Evolutionary conservation across 2,113 vertebrate genomes (phyloP).

Genomic region (Pseudolaguvia tuberculata): DNA sequence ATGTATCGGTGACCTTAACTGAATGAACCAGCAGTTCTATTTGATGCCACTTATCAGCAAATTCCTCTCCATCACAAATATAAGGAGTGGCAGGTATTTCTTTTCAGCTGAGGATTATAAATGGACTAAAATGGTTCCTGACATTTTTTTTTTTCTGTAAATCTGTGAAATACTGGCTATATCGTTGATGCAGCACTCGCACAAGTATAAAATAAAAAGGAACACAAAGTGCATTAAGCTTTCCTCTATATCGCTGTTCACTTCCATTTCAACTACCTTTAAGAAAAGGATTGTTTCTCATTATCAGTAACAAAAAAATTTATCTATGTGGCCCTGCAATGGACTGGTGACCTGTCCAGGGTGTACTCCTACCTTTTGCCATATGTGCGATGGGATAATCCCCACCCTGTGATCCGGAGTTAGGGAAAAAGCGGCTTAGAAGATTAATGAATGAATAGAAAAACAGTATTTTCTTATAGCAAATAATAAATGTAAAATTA

Average conservation of each 20-base stretch:
- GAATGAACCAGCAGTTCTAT: slow-evolving; percentile 49
- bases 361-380: too few relatives aligned
- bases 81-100: slow-evolving; percentile 62
- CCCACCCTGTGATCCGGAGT: too few relatives aligned
- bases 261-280: slow-evolving; percentile 12
- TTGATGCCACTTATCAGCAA: slow-evolving; percentile 52
- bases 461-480: too few relatives aligned
- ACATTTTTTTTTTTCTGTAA: slow-evolving; percentile 56
- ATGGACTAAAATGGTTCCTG: slow-evolving; percentile 51
- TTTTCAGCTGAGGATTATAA: slow-evolving; percentile 64
- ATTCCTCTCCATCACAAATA: slow-evolving; percentile 43
- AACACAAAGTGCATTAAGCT: slow-evolving; percentile 16
- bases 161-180: slow-evolving; percentile 52
- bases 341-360: too few relatives aligned
- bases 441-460: too few relatives aligned
- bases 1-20: slow-evolving; percentile 52
- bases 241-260: slow-evolving; percentile 28
- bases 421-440: too few relatives aligned
- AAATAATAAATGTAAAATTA: too few relatives aligned
- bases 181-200: slow-evolving; percentile 46
- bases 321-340: not conserved
- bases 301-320: slow-evolving; percentile 30
- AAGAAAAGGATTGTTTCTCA: not conserved
- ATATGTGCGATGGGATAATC: too few relatives aligned
- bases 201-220: slow-evolving; percentile 7